A percentile compares a stretch with the other conserved stretches of the same genome.
These are phyloP conservation scores for Ophonus ardosiacus DNA, from an alignment of 2,888 invertebrate species.

Conservation along the genomic window DNA sequence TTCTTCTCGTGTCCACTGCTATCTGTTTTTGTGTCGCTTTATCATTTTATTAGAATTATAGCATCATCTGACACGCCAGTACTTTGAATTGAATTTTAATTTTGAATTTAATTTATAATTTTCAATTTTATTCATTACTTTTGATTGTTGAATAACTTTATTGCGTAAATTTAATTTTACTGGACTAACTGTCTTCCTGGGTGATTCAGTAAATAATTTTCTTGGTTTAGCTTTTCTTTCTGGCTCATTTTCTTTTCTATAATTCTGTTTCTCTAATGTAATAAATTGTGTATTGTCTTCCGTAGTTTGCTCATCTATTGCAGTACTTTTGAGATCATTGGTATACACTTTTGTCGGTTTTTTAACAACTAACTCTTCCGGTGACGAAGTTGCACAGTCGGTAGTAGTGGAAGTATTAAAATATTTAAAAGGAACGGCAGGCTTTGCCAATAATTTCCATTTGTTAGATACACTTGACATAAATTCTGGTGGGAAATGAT, in stretches of 20 bases:
- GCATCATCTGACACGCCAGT: not conserved
- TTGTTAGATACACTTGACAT: conserved; percentile 61
- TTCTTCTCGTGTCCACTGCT: conserved; percentile 23
- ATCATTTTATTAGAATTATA: conserved; percentile 1
- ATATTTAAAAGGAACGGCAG: not conserved
- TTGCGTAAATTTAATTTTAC: not conserved
- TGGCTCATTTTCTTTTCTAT: no score
- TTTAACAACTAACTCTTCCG: no score
- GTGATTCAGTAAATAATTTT: conserved; percentile 62
- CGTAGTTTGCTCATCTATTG: no score
- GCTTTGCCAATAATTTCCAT: conserved; percentile 67
- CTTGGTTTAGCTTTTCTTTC: not conserved
- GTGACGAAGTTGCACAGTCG: no score
- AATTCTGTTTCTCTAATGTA: no score
- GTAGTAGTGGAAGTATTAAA: not conserved
- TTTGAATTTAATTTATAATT: not conserved
- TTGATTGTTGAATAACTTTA: conserved; percentile 16
- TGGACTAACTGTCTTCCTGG: not conserved
- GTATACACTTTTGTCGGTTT: no score
- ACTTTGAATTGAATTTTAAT: not conserved
- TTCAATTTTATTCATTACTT: conserved; percentile 26
- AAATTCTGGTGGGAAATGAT: conserved; percentile 12
- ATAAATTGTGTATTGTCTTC: no score
- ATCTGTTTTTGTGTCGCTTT: not conserved
- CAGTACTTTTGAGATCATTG: no score